phyloP scores from a whole-genome alignment of 2,113 vertebrate genomes.

The Chamaea fasciata region DNA sequence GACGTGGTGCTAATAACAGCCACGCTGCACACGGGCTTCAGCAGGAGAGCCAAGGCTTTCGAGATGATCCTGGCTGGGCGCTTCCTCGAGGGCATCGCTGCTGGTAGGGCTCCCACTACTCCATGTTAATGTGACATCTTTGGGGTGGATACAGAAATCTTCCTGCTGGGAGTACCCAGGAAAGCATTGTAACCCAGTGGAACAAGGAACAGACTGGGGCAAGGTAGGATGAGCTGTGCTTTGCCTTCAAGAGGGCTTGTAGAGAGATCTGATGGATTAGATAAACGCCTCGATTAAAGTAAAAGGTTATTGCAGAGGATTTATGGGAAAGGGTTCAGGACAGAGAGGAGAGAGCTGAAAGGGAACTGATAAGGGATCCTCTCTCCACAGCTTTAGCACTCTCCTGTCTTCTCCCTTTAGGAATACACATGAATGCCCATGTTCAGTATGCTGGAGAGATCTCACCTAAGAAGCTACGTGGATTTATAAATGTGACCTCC shows the following conservation, averaged over 20 bases:
- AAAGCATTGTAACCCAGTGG: not conserved
- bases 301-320: not conserved
- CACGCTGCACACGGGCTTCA: constrained; percentile 10
- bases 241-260: not conserved
- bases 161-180: not conserved
- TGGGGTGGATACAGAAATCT: not conserved
- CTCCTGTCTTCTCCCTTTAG: constrained; percentile 17
- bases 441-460: constrained; percentile 74
- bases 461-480: constrained; percentile 74
- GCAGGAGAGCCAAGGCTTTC: constrained; percentile 28
- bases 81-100: constrained; percentile 41
- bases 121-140: not conserved
- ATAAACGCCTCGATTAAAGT: not conserved
- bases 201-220: not conserved
- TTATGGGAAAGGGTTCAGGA: not conserved
- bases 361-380: not conserved
- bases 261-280: not conserved
- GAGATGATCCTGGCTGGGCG: constrained; percentile 65
- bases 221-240: not conserved
- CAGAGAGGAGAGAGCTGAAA: not conserved
- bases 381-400: not conserved
- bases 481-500: constrained; percentile 67
- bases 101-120: constrained; percentile 44
- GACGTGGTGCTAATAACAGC: constrained; percentile 1
- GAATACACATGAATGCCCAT: constrained; percentile 70